Conservation (phyloP, 1,140 invertebrate genomes). For the Tenebrio molitor region DNA sequence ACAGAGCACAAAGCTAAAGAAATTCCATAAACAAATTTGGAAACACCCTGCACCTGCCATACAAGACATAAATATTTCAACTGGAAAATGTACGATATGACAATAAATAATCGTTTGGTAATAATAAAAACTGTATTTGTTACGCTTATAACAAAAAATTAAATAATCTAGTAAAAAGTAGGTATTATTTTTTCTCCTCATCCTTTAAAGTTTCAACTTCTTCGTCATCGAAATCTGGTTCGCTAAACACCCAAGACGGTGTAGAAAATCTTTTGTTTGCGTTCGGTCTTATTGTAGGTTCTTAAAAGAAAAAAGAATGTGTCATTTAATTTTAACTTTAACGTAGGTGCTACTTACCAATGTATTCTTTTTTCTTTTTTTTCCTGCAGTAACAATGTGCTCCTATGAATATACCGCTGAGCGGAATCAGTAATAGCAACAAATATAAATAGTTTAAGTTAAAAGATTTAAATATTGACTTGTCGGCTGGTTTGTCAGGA, state of each 20-base stretch:
- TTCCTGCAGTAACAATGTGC: background rate
- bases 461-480: background rate
- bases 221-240: conserved; percentile 19
- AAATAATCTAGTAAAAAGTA: too few species aligned
- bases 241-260: conserved; percentile 26
- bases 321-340: too few species aligned
- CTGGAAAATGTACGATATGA: too few species aligned
- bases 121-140: too few species aligned
- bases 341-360: background rate
- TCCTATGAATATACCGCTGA: background rate
- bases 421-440: background rate
- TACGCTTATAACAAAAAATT: too few species aligned
- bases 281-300: background rate
- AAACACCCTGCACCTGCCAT: too few species aligned
- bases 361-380: background rate
- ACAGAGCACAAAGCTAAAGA: too few species aligned
- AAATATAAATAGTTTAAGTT: background rate
- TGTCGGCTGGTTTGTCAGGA: too few species aligned
- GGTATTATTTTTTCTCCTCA: conserved; percentile 12
- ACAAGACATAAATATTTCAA: too few species aligned
- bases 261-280: background rate
- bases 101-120: too few species aligned
- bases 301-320: too few species aligned
- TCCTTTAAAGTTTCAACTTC: conserved; percentile 14
- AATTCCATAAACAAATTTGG: too few species aligned